A percentile compares a stretch with the other conserved stretches of the same genome.
phyloP scores from a whole-genome alignment of 2,113 vertebrate genomes.

The Sander lucioperca region DNA sequence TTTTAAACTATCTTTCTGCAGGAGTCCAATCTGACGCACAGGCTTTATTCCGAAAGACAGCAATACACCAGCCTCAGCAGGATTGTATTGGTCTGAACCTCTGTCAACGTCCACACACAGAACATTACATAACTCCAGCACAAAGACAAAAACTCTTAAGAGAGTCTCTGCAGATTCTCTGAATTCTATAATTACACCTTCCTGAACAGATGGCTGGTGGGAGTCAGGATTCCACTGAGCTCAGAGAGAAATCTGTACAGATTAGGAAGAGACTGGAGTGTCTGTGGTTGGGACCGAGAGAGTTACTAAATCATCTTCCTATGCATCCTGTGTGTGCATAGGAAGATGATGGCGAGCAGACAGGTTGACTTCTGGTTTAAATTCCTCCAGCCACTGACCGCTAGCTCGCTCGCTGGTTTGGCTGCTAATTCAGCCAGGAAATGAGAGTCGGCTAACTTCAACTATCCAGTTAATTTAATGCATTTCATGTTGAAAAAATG shows the following conservation, averaged over 20 bases:
- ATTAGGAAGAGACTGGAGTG: conserved; percentile 59
- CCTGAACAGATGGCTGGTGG: conserved; percentile 72
- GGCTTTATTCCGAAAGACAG: conserved; percentile 12
- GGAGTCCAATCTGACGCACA: conserved; percentile 9
- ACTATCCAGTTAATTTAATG: neutral
- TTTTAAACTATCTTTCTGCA: neutral
- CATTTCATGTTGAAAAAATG: too few relatives aligned
- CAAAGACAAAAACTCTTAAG: conserved; percentile 53
- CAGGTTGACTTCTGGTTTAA: conserved; percentile 23
- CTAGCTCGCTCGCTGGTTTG: neutral
- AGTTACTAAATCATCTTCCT: conserved; percentile 20
- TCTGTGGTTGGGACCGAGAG: conserved; percentile 20
- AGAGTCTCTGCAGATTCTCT: conserved; percentile 44
- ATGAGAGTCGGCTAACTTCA: conserved; percentile 12
- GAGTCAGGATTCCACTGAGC: conserved; percentile 70
- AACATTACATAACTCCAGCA: conserved; percentile 60
- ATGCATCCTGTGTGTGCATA: neutral
- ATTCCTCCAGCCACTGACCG: conserved; percentile 37
- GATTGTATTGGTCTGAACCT: conserved; percentile 39
- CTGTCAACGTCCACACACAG: conserved; percentile 38
- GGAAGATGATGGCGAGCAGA: conserved; percentile 6
- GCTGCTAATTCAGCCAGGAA: conserved; percentile 22
- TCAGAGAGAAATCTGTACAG: conserved; percentile 60
- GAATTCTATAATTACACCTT: conserved; percentile 65
- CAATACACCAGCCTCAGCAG: conserved; percentile 4